Evolutionary conservation across 1,140 invertebrate genomes (phyloP).

Genomic region (Drosophila kurseongensis): DNA sequence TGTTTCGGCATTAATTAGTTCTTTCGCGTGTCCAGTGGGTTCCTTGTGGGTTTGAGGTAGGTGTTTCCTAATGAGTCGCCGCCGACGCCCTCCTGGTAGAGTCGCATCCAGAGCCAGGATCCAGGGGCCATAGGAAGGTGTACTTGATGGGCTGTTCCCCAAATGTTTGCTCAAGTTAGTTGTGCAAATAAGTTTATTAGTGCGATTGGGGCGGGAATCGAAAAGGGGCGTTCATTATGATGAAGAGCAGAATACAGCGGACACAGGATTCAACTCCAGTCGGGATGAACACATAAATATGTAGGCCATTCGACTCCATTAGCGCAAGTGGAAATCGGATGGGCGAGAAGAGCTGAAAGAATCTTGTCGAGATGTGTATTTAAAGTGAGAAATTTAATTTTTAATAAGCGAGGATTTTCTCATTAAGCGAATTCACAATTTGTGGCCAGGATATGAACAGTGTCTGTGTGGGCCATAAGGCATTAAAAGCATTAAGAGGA

Average conservation of each 20-base stretch:
- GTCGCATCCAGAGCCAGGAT: background rate
- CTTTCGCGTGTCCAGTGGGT: conserved; percentile 61
- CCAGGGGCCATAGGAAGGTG: conserved; percentile 42
- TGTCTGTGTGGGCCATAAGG: conserved; percentile 9
- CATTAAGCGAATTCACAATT: conserved; percentile 49
- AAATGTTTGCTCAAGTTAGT: conserved; percentile 70
- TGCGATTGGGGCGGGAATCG: conserved; percentile 36
- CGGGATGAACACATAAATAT: conserved; percentile 29
- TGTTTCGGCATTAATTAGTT: conserved; percentile 78
- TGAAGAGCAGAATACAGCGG: conserved; percentile 1
- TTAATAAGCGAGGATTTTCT: conserved; percentile 61
- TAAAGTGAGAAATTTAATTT: conserved; percentile 56
- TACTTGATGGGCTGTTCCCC: conserved; percentile 67
- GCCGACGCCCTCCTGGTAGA: conserved; percentile 58
- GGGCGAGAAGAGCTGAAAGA: conserved; percentile 1
- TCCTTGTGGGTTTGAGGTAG: conserved; percentile 44
- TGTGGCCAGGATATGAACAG: conserved; percentile 4
- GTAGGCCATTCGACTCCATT: conserved; percentile 31
- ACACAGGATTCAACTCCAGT: conserved; percentile 8
- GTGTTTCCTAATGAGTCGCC: conserved; percentile 77
- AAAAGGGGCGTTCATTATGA: conserved; percentile 49
- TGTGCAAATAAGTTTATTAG: conserved; percentile 80
- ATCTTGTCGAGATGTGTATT: conserved; percentile 12
- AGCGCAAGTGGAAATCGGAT: conserved; percentile 22
- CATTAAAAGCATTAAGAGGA: conserved; percentile 22